Evolutionary conservation across 2,113 vertebrate genomes (phyloP).

Genomic region (Neodontobutis hainanensis): DNA sequence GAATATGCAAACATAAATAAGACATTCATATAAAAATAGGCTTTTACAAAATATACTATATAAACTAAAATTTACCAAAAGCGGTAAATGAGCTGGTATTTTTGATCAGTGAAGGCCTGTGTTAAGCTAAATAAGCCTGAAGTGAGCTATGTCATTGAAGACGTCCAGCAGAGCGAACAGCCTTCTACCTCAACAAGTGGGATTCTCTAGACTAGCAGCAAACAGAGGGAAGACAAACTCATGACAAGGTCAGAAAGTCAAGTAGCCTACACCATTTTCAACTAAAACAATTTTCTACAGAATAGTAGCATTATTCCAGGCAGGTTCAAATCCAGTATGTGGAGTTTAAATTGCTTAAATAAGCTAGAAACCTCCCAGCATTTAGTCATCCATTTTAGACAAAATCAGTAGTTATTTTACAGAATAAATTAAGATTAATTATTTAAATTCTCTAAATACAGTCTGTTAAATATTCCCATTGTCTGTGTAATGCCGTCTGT

Average conservation of each 20-base stretch:
- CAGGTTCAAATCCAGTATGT: slow-evolving; percentile 66
- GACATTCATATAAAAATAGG: slow-evolving; percentile 99
- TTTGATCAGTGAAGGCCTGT: slow-evolving; percentile 66
- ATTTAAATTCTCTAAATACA: slow-evolving; percentile 85
- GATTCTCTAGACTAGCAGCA: slow-evolving; percentile 94
- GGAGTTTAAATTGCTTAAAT: slow-evolving; percentile 44
- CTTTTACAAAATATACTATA: slow-evolving; percentile 98
- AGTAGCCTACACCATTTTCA: slow-evolving; percentile 80
- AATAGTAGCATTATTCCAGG: slow-evolving; percentile 36
- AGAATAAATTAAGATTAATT: slow-evolving; percentile 99
- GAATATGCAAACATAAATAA: slow-evolving; percentile 94
- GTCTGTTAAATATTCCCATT: slow-evolving; percentile 92
- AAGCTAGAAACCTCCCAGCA: slow-evolving; percentile 61
- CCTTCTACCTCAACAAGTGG: slow-evolving; percentile 70
- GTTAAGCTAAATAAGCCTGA: slow-evolving; percentile 65
- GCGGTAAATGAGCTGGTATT: slow-evolving; percentile 82
- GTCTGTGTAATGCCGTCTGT: slow-evolving; percentile 56
- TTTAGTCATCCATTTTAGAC: slow-evolving; percentile 71
- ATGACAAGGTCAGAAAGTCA: slow-evolving; percentile 54
- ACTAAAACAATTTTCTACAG: slow-evolving; percentile 47
- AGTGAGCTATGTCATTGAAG: slow-evolving; percentile 49
- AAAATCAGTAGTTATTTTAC: slow-evolving; percentile 82
- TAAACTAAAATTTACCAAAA: slow-evolving; percentile 88
- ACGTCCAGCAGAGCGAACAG: slow-evolving; percentile 45
- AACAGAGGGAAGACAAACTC: slow-evolving; percentile 79